Percentiles rank a stretch among this genome's conserved stretches.
Evolutionary conservation across 1,140 invertebrate genomes (phyloP).

Genomic region (Drosophila nannoptera): DNA sequence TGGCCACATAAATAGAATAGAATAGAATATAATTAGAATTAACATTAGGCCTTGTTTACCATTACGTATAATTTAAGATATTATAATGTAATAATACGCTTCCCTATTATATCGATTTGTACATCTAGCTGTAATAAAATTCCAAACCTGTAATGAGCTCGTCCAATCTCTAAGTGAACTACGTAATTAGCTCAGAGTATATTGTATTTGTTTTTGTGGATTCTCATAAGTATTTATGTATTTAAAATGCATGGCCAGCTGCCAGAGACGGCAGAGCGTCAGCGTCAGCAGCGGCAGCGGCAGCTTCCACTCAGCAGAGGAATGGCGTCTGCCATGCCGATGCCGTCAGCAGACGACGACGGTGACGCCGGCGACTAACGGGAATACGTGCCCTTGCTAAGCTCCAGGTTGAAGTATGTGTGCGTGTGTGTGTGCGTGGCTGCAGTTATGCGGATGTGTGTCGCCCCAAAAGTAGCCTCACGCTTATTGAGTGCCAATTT

Average conservation of each 20-base stretch:
- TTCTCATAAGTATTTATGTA: constrained; percentile 55
- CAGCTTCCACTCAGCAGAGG: not conserved
- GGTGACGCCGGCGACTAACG: not conserved
- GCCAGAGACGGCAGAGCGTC: not conserved
- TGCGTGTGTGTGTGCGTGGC: constrained; percentile 15
- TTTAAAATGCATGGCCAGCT: constrained; percentile 59
- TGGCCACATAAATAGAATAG: too few species aligned
- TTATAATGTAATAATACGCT: not conserved
- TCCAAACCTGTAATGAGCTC: not conserved
- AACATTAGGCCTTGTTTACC: too few species aligned
- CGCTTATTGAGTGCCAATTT: constrained; percentile 76
- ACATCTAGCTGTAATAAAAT: not conserved
- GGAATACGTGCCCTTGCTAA: constrained; percentile 13
- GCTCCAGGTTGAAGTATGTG: constrained; percentile 2
- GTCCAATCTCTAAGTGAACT: not conserved
- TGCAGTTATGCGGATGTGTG: constrained; percentile 16
- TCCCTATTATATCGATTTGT: too few species aligned
- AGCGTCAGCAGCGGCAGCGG: not conserved
- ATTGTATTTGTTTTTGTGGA: constrained; percentile 1
- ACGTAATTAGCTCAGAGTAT: not conserved
- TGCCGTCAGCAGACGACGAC: constrained; percentile 3
- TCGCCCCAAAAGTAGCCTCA: constrained; percentile 64
- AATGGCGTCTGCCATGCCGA: not conserved
- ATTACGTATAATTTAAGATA: too few species aligned
- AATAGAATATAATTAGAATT: too few species aligned